phyloP scores from a whole-genome alignment of 1,140 invertebrate species.

The Pinna nobilis region DNA sequence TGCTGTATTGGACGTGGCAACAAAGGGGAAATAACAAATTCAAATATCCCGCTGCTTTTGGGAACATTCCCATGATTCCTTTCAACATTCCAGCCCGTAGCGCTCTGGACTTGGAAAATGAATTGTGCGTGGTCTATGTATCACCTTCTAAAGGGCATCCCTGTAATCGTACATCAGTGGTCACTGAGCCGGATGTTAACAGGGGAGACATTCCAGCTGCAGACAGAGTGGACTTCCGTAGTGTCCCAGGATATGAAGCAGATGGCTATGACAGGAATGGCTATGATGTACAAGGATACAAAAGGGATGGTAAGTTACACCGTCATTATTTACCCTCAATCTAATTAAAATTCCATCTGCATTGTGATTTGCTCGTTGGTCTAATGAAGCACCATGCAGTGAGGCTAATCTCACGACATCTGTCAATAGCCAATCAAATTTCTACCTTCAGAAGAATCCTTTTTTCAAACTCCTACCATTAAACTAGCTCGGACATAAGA shows the following conservation, averaged over 20 bases:
- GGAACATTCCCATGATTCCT: slow-evolving; percentile 68
- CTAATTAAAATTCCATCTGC: too few species aligned
- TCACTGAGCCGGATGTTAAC: slow-evolving; percentile 7
- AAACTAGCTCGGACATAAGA: too few species aligned
- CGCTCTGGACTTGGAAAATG: slow-evolving; percentile 62
- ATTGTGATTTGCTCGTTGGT: too few species aligned
- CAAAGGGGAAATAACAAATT: slow-evolving; percentile 61
- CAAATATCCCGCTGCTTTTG: slow-evolving; percentile 65
- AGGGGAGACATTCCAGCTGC: slow-evolving; percentile 48
- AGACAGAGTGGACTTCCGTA: slow-evolving; percentile 19
- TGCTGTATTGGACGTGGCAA: slow-evolving; percentile 71
- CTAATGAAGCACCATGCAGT: too few species aligned
- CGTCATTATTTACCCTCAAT: too few species aligned
- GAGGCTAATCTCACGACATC: too few species aligned
- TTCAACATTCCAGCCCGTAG: slow-evolving; percentile 66
- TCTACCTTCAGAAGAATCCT: too few species aligned
- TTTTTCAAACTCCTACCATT: too few species aligned
- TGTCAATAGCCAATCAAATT: too few species aligned
- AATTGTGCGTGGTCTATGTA: slow-evolving; percentile 61
- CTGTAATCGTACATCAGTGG: slow-evolving; percentile 39
- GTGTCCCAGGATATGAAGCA: slow-evolving; percentile 50
- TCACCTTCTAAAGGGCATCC: slow-evolving; percentile 57
- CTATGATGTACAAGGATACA: slow-evolving; percentile 54
- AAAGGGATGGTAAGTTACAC: slow-evolving; percentile 47
- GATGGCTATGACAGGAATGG: slow-evolving; percentile 54